These are phyloP conservation scores for Drosophila carrolli DNA, from an alignment of 1,140 invertebrate genomes.

Conservation along the genomic window DNA sequence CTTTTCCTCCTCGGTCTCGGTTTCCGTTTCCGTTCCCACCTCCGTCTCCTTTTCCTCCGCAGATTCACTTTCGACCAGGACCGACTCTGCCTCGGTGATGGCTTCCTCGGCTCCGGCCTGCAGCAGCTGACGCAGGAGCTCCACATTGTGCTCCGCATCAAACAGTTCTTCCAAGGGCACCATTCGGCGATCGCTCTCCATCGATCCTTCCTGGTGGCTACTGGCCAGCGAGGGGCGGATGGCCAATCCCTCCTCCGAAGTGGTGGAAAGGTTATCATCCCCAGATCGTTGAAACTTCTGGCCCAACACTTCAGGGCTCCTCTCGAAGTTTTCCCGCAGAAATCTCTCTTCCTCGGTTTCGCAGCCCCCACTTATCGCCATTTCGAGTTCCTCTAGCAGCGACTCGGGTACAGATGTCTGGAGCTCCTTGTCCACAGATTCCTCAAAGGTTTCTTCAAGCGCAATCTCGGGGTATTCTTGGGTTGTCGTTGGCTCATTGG, in stretches of 20 bases:
- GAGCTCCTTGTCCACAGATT: not conserved
- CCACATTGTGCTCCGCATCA: slow-evolving; percentile 45
- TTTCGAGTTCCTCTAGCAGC: not conserved
- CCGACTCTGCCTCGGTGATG: not conserved
- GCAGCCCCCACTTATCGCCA: not conserved
- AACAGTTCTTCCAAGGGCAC: slow-evolving; percentile 50
- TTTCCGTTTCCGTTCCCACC: not conserved
- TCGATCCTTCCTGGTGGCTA: not conserved
- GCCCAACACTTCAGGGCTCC: not conserved
- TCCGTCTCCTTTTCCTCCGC: slow-evolving; percentile 4
- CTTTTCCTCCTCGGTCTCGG: slow-evolving; percentile 7
- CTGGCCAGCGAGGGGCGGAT: not conserved
- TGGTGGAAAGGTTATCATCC: not conserved
- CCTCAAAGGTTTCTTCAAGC: not conserved
- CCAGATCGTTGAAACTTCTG: not conserved
- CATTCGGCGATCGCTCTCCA: slow-evolving; percentile 25
- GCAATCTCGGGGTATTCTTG: not conserved
- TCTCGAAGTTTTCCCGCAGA: not conserved
- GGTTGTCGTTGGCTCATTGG: not conserved
- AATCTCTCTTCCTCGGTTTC: slow-evolving; percentile 1
- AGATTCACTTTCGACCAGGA: not conserved
- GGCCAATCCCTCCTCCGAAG: not conserved
- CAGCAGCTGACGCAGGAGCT: slow-evolving; percentile 48
- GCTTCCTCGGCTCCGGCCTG: slow-evolving; percentile 4
- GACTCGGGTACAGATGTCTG: not conserved